These are phyloP conservation scores for Epinephelus fuscoguttatus DNA, from an alignment of 2,113 vertebrate species.

Conservation along the genomic window DNA sequence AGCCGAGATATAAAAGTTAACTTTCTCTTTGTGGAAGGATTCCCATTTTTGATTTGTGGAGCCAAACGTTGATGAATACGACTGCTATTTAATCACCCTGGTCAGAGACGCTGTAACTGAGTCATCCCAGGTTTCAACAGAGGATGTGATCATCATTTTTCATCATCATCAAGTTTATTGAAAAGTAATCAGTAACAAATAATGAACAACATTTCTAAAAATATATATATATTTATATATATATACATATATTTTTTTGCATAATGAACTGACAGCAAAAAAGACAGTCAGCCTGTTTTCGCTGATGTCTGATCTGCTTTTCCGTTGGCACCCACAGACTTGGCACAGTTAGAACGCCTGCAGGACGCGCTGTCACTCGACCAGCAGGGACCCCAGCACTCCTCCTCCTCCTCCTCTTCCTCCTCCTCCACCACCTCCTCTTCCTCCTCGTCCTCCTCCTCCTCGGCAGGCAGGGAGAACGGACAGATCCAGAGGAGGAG, in stretches of 20 bases:
- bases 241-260: no score
- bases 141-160: slow-evolving; percentile 13
- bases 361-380: slow-evolving; percentile 94
- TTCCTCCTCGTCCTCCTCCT: slow-evolving; percentile 86
- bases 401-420: slow-evolving; percentile 66
- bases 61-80: slow-evolving; percentile 24
- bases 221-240: no score
- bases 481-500: slow-evolving; percentile 92
- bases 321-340: slow-evolving; percentile 83
- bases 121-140: slow-evolving; percentile 20
- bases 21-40: slow-evolving; percentile 48
- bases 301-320: slow-evolving; percentile 53
- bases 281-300: slow-evolving; percentile 40
- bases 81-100: slow-evolving; percentile 29
- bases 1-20: slow-evolving; percentile 68
- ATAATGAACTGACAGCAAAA: not conserved
- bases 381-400: slow-evolving; percentile 92
- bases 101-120: slow-evolving; percentile 3
- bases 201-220: slow-evolving; percentile 18
- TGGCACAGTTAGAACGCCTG: slow-evolving; percentile 95
- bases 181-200: slow-evolving; percentile 21
- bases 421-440: slow-evolving; percentile 83
- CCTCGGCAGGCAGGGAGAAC: slow-evolving; percentile 90
- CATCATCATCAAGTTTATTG: slow-evolving; percentile 11
- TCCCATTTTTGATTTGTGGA: slow-evolving; percentile 34